These are phyloP conservation scores for Yponomeuta plumbellus DNA, from an alignment of 2,888 invertebrate genomes.

Conservation along the genomic window DNA sequence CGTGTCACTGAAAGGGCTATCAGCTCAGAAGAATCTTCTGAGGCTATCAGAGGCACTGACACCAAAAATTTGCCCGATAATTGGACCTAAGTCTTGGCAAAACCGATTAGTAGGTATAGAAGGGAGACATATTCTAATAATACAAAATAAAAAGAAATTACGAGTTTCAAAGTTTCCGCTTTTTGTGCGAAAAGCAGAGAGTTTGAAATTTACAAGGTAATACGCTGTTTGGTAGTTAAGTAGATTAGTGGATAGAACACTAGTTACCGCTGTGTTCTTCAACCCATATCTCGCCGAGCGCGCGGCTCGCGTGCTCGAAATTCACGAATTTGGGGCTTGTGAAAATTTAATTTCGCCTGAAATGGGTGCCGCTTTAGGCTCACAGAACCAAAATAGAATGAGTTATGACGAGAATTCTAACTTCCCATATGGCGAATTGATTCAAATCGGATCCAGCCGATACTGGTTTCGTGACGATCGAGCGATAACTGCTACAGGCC, in stretches of 20 bases:
- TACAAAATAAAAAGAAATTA: no score
- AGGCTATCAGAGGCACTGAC: no score
- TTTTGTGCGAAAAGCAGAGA: no score
- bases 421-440: conserved; percentile 37
- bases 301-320: conserved; percentile 14
- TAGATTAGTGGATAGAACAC: background rate
- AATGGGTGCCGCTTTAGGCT: conserved; percentile 6
- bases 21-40: no score
- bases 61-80: no score
- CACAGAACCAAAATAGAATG: conserved; percentile 10
- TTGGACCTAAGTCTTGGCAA: background rate
- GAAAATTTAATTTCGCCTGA: conserved; percentile 18
- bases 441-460: conserved; percentile 39
- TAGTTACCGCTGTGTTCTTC: background rate
- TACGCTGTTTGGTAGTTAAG: background rate
- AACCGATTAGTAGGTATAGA: background rate
- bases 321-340: conserved; percentile 15
- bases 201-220: background rate
- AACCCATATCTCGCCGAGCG: conserved; percentile 3
- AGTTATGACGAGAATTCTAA: conserved; percentile 21
- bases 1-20: no score
- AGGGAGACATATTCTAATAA: no score
- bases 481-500: conserved; percentile 26
- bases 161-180: no score
- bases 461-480: conserved; percentile 29